Percentiles rank a stretch among this genome's conserved stretches.
These are phyloP conservation scores for Umimayanthus chanpuru DNA, from an alignment of 92 coral and sea anemone species.

Conservation along the genomic window DNA sequence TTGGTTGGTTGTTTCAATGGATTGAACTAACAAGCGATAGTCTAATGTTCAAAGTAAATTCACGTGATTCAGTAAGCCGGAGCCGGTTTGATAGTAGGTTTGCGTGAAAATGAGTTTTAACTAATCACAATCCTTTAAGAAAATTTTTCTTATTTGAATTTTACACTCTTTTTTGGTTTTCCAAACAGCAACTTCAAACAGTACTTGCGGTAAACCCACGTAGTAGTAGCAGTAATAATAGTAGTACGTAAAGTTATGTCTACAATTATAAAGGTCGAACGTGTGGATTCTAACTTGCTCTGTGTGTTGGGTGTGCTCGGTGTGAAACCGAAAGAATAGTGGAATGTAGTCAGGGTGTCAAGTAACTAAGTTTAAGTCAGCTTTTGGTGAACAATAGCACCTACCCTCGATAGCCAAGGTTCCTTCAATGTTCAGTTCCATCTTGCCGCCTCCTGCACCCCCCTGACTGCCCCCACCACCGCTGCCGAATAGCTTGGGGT, in stretches of 20 bases:
- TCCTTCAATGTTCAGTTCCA: constrained; percentile 52
- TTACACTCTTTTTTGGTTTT: background rate
- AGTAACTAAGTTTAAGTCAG: background rate
- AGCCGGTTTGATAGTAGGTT: too few species aligned
- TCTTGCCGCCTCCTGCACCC: constrained; percentile 71
- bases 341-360: background rate
- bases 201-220: too few species aligned
- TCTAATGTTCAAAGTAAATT: too few species aligned
- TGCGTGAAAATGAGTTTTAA: background rate
- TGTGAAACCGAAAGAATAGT: too few species aligned
- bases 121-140: background rate
- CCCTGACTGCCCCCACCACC: constrained; percentile 75
- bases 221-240: too few species aligned
- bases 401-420: constrained; percentile 66
- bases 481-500: constrained; percentile 67
- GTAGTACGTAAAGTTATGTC: too few species aligned
- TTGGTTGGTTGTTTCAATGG: background rate
- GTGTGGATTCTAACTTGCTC: background rate
- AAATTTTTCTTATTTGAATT: too few species aligned
- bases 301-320: background rate
- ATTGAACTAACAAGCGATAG: too few species aligned
- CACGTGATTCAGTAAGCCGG: background rate
- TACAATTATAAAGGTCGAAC: too few species aligned
- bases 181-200: background rate
- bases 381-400: background rate